Conservation (phyloP, 2,888 invertebrate genomes). For the Aethes cnicana region DNA sequence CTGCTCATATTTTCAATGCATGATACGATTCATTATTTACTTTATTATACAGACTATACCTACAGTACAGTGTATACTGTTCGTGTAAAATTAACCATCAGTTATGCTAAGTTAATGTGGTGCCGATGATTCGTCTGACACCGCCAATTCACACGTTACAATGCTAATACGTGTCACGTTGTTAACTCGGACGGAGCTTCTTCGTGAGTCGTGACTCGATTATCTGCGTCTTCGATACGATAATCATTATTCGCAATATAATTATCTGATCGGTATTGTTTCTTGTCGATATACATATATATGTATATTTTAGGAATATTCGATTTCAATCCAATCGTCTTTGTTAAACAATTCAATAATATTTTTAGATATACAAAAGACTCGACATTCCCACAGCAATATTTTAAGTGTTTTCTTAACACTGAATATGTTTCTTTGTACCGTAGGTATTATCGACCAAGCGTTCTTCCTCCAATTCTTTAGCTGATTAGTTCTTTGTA, state of each 20-base stretch:
- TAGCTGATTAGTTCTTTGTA: not conserved
- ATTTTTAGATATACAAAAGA: no score
- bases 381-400: no score
- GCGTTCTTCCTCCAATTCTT: slow-evolving; percentile 26
- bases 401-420: no score
- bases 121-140: slow-evolving; percentile 35
- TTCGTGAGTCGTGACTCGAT: not conserved
- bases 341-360: no score
- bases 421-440: no score
- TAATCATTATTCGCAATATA: slow-evolving; percentile 10
- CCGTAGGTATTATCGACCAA: no score
- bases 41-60: no score
- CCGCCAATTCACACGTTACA: slow-evolving; percentile 47
- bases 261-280: slow-evolving; percentile 18
- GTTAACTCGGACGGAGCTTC: not conserved
- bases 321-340: no score
- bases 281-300: no score
- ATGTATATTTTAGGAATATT: no score
- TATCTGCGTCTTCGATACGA: slow-evolving; percentile 3
- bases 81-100: not conserved
- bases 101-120: slow-evolving; percentile 9
- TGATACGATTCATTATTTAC: no score
- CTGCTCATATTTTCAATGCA: no score
- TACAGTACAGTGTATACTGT: not conserved
- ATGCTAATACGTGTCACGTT: slow-evolving; percentile 13